Conservation (phyloP, 2,888 invertebrate genomes). For the Xylocampa areola region DNA sequence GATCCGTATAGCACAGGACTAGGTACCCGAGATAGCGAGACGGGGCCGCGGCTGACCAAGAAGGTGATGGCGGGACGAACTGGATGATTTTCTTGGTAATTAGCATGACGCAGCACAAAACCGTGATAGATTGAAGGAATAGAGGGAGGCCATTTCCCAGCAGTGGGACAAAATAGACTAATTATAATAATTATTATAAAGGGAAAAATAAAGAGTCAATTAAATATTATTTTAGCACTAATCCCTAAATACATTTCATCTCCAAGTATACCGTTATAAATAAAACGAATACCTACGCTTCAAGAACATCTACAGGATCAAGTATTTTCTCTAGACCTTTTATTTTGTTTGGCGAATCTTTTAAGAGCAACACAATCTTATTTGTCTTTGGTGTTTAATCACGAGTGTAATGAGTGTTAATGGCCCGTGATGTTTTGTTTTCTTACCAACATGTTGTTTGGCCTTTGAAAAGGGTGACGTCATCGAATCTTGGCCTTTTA, state of each 20-base stretch:
- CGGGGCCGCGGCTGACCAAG: too few relatives aligned
- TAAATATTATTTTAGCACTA: slow-evolving; percentile 2
- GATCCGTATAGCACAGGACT: too few relatives aligned
- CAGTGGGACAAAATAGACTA: too few relatives aligned
- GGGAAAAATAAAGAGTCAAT: too few relatives aligned
- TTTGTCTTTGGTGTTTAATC: slow-evolving; percentile 55
- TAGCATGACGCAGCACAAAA: too few relatives aligned
- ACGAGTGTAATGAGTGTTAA: slow-evolving; percentile 53
- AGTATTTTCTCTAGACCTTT: slow-evolving; percentile 41
- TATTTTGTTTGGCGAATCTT: slow-evolving; percentile 48
- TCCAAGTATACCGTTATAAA: slow-evolving; percentile 1
- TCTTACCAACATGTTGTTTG: slow-evolving; percentile 42
- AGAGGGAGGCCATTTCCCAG: too few relatives aligned
- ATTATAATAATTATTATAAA: too few relatives aligned
- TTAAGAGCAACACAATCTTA: slow-evolving; percentile 51
- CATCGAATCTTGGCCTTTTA: slow-evolving; percentile 45
- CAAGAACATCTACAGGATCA: slow-evolving; percentile 14
- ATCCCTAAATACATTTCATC: slow-evolving; percentile 1
- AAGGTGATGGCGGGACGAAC: too few relatives aligned
- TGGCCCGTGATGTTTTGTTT: slow-evolving; percentile 49
- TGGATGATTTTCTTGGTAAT: too few relatives aligned
- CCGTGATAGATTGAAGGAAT: too few relatives aligned
- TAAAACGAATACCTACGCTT: slow-evolving; percentile 35
- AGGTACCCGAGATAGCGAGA: too few relatives aligned
- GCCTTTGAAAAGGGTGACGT: slow-evolving; percentile 42